These are phyloP conservation scores for Sparidentex hasta DNA, from an alignment of 2,797 vertebrate genomes.

Conservation along the genomic window DNA sequence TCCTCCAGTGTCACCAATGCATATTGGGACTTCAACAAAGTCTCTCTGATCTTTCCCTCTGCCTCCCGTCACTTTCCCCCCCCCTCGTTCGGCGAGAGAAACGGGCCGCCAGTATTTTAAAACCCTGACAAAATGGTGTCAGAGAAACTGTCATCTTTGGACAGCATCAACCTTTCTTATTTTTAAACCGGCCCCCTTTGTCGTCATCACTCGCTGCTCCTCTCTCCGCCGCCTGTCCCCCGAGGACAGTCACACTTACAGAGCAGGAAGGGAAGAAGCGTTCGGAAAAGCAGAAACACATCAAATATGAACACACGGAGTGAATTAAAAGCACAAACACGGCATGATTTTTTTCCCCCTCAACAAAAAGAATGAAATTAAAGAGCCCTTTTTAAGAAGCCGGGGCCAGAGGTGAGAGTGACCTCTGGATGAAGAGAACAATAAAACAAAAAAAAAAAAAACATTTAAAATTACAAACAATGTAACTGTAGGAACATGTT, in stretches of 20 bases:
- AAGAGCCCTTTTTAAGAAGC: background rate
- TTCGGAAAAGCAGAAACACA: background rate
- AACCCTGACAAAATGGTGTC: constrained; percentile 34
- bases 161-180: constrained; percentile 40
- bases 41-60: constrained; percentile 29
- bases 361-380: background rate
- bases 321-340: background rate
- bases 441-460: too few relatives aligned
- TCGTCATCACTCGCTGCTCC: constrained; percentile 1
- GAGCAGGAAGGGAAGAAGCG: background rate
- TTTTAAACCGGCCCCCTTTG: constrained; percentile 4
- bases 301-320: constrained; percentile 1
- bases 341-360: background rate
- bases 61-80: constrained; percentile 1
- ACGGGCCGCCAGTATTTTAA: constrained; percentile 33
- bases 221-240: constrained; percentile 5
- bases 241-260: constrained; percentile 31
- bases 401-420: background rate
- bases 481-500: background rate
- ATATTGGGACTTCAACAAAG: constrained; percentile 25
- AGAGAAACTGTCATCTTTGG: constrained; percentile 50
- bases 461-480: background rate
- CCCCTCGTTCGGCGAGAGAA: constrained; percentile 16
- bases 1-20: constrained; percentile 27
- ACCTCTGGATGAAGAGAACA: background rate